Base-by-base conservation (phyloP, 2,113 vertebrate species). In the Siniperca knerii region DNA sequence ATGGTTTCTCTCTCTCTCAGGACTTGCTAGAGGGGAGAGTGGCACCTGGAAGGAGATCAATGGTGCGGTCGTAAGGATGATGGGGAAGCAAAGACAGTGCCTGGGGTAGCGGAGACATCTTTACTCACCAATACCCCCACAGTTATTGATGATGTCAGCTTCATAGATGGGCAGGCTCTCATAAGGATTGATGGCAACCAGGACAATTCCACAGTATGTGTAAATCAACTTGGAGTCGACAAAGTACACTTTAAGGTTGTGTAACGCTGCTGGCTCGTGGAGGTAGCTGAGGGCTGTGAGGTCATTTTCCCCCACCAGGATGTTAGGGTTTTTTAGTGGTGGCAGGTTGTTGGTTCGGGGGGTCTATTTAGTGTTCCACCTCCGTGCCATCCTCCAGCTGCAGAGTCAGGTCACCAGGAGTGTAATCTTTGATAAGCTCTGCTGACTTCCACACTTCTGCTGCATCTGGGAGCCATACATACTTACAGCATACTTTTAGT, bases 131-230 rank as follows among this genome's bases (percentile, higher is more conserved):
- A 29, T 29, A 29, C 29, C 29, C 29, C 29, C 29, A 29, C 29
- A 29, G 29, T 29, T 29, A 87, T 96, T 96, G 93, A 99, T 99
- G 95, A 99, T 99, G 83, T 98, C 98, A 65, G 96, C 92, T 12
- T 98, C 98, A 96, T 99, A 99, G 94, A 99, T 99, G 25, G 97
- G 97, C 77, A 99, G 93, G 40, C 96, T 97, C 75, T 99, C 98
- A 79, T 99, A 99, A 29, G 98, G 98, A 90, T 99, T 99, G 92
- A 99, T 98, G 85, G 98, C 98, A 82, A 99, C 98, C 90, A 99
- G 95, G 81, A 99, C 98, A 8, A 99, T 99, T 89, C 98, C 98
- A 83, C 98, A 99, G 74, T 99, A 99, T 0, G 98, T 99, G 88
- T 99, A 99, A 93, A 99, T 99, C 55, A 97, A 94, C 82, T 97